A percentile compares a stretch with the other conserved stretches of the same genome.
Conservation (phyloP, 1,140 invertebrate species). For the Drosophila melanogaster region DNA sequence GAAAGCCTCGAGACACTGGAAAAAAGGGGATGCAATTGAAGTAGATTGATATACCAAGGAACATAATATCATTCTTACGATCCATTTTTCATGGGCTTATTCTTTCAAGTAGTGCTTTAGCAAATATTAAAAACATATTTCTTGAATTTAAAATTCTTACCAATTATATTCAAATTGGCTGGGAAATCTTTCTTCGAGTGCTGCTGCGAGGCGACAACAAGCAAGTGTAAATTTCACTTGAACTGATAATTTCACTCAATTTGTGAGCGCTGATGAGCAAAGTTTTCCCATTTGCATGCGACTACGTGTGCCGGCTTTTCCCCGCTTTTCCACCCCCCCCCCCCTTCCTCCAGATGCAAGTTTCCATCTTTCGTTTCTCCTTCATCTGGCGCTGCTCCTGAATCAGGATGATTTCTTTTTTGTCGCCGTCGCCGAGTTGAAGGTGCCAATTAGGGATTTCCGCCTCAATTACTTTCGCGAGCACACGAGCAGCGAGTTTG, state of each 20-base stretch:
- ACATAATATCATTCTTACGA: no score
- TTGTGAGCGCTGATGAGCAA: constrained; percentile 82
- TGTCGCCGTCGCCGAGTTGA: constrained; percentile 47
- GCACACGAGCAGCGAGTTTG: constrained; percentile 80
- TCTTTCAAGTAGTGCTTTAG: not conserved
- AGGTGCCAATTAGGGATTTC: constrained; percentile 83
- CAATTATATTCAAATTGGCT: no score
- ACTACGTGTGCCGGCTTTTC: constrained; percentile 62
- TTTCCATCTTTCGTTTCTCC: constrained; percentile 37
- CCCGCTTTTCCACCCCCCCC: not conserved
- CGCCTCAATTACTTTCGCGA: constrained; percentile 80
- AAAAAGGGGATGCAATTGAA: not conserved
- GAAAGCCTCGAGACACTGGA: not conserved
- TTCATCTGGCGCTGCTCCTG: constrained; percentile 35
- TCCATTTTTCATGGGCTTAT: no score
- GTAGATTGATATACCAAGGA: no score
- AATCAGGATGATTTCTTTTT: constrained; percentile 43
- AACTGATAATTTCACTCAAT: constrained; percentile 83
- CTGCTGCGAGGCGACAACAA: constrained; percentile 49
- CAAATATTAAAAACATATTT: no score
- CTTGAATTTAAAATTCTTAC: not conserved
- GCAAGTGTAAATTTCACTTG: constrained; percentile 82
- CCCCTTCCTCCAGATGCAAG: constrained; percentile 20
- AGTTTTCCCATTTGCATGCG: constrained; percentile 81
- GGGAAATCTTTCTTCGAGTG: constrained; percentile 16